These are phyloP conservation scores for Scaptodrosophila lebanonensis DNA, from an alignment of 1,140 invertebrate species.

Conservation along the genomic window DNA sequence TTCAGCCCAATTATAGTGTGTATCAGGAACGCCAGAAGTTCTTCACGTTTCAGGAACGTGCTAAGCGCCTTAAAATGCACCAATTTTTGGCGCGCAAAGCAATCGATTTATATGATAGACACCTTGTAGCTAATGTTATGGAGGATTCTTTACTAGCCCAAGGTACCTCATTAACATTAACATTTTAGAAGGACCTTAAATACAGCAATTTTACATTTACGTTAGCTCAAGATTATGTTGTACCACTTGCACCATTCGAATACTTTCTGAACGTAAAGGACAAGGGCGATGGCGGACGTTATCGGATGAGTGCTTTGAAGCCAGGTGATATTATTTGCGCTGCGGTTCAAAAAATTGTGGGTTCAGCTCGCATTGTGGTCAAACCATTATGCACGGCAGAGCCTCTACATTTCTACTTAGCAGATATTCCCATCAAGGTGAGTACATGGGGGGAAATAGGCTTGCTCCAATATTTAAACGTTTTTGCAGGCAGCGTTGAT, in stretches of 20 bases:
- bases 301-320: conserved; percentile 78
- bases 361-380: conserved; percentile 85
- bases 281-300: conserved; percentile 48
- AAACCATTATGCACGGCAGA: conserved; percentile 90
- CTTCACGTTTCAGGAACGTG: conserved; percentile 87
- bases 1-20: conserved; percentile 84
- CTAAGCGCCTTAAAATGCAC: conserved; percentile 88
- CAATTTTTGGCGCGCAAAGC: conserved; percentile 90
- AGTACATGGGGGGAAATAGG: background rate
- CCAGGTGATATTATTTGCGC: conserved; percentile 90
- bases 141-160: conserved; percentile 62
- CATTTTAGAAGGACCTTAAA: background rate
- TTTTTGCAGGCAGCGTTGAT: background rate
- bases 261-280: conserved; percentile 81
- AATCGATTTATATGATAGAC: conserved; percentile 80
- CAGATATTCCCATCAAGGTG: conserved; percentile 90
- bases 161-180: too few species aligned
- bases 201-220: too few species aligned
- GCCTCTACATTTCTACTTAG: conserved; percentile 86
- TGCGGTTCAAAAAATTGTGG: conserved; percentile 81
- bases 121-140: conserved; percentile 78
- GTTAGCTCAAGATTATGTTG: conserved; percentile 24
- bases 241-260: conserved; percentile 87
- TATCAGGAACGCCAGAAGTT: conserved; percentile 87
- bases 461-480: too few species aligned